phyloP scores from a whole-genome alignment of 2,888 invertebrate genomes.

The Emmelina monodactyla region DNA sequence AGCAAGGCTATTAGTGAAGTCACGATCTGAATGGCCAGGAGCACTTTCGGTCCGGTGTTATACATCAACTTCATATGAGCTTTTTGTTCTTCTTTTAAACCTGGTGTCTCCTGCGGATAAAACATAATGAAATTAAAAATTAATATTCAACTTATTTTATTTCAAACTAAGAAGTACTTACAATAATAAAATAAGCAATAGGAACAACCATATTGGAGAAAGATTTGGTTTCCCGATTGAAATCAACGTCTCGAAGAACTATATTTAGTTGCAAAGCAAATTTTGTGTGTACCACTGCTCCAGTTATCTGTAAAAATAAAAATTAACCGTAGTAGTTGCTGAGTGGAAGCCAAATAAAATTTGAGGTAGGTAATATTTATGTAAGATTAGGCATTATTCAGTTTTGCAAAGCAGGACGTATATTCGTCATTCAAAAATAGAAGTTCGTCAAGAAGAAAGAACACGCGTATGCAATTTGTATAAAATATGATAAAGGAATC shows the following conservation, averaged over 20 bases:
- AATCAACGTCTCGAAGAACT: conserved; percentile 66
- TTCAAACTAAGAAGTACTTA: conserved; percentile 31
- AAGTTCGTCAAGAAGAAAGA: no score
- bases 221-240: conserved; percentile 56
- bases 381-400: no score
- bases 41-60: conserved; percentile 22
- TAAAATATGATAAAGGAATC: no score
- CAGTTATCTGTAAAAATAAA: conserved; percentile 57
- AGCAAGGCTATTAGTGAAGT: conserved; percentile 19
- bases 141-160: not conserved
- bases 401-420: no score
- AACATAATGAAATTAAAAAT: not conserved
- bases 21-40: conserved; percentile 20
- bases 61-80: conserved; percentile 25
- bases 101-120: conserved; percentile 29
- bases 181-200: conserved; percentile 72
- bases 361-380: no score
- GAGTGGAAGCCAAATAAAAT: no score
- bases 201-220: conserved; percentile 73
- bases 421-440: no score
- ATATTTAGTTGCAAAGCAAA: conserved; percentile 77
- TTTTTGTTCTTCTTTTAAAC: conserved; percentile 23
- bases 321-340: no score
- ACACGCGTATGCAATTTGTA: no score
- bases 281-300: conserved; percentile 68